Evolutionary conservation across 2,113 vertebrate genomes (phyloP).

Genomic region (Neodontobutis hainanensis): DNA sequence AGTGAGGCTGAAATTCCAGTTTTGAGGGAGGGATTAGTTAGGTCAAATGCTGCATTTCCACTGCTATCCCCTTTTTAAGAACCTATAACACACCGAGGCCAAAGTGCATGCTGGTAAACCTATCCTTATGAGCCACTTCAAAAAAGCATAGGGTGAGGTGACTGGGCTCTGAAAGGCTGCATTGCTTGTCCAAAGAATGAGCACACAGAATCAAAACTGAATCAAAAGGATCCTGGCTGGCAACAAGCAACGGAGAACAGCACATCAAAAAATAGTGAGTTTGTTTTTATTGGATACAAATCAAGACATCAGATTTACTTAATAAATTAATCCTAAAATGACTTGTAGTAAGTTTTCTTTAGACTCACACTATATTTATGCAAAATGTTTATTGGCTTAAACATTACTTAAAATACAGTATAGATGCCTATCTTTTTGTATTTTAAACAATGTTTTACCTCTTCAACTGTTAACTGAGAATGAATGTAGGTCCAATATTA

Average conservation of each 20-base stretch:
- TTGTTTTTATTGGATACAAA: conserved; percentile 3
- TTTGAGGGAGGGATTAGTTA: conserved; percentile 65
- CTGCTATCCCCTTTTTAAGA: conserved; percentile 41
- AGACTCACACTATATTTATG: no score
- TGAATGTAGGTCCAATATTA: no score
- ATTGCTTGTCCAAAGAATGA: conserved; percentile 60
- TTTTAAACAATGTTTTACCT: no score
- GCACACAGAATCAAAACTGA: conserved; percentile 49
- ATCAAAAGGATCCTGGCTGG: conserved; percentile 47
- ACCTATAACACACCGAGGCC: conserved; percentile 43
- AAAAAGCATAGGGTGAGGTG: conserved; percentile 46
- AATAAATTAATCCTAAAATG: no score
- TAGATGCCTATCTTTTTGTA: no score
- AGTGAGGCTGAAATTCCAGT: conserved; percentile 33
- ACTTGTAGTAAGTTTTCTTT: no score
- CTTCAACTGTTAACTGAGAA: no score
- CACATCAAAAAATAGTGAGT: conserved; percentile 60
- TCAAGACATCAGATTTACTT: not conserved
- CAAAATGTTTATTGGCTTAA: no score
- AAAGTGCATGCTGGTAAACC: conserved; percentile 65
- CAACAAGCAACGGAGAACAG: conserved; percentile 38
- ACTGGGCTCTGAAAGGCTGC: conserved; percentile 48
- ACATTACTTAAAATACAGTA: no score
- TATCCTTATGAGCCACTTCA: conserved; percentile 43
- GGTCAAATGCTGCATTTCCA: conserved; percentile 26